Evolutionary conservation across 2,797 vertebrate species (phyloP).

Genomic region (Cossypha heuglini): DNA sequence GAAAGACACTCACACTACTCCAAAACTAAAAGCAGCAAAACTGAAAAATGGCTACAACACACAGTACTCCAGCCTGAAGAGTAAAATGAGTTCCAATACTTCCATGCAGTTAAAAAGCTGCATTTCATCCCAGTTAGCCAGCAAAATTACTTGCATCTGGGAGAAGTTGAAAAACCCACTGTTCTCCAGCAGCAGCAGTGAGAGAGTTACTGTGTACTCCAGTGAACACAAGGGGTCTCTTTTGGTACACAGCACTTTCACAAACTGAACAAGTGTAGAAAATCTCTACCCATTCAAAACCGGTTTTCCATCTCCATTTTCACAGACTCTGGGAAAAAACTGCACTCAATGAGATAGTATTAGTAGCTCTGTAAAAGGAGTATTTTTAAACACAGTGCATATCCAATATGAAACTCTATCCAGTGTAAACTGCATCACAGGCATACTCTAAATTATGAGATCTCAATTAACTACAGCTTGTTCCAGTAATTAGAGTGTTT

Average conservation of each 20-base stretch:
- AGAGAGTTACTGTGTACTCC: background rate
- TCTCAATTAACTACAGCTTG: background rate
- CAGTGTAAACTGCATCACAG: background rate
- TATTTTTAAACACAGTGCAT: constrained; percentile 11
- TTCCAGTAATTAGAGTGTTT: background rate
- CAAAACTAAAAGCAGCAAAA: background rate
- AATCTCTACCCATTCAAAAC: background rate
- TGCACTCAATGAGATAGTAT: constrained; percentile 1
- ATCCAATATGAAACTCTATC: background rate
- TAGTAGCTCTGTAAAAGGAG: background rate
- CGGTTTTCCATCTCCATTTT: background rate
- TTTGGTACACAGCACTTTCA: background rate
- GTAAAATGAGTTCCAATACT: background rate
- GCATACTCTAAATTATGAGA: background rate
- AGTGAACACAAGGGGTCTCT: constrained; percentile 69
- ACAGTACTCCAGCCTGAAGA: background rate
- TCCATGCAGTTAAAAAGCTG: background rate
- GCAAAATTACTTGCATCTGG: constrained; percentile 39
- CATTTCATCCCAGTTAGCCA: background rate
- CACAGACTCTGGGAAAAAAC: constrained; percentile 24
- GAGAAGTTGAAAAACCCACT: background rate
- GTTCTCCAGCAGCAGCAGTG: background rate
- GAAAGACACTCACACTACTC: background rate
- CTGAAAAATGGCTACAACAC: background rate
- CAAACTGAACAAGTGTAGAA: background rate